Evolutionary conservation across 2,113 vertebrate species (phyloP), one percentile per base, ranked within the genome.

Genomic region (Ammodytes marinus): DNA sequence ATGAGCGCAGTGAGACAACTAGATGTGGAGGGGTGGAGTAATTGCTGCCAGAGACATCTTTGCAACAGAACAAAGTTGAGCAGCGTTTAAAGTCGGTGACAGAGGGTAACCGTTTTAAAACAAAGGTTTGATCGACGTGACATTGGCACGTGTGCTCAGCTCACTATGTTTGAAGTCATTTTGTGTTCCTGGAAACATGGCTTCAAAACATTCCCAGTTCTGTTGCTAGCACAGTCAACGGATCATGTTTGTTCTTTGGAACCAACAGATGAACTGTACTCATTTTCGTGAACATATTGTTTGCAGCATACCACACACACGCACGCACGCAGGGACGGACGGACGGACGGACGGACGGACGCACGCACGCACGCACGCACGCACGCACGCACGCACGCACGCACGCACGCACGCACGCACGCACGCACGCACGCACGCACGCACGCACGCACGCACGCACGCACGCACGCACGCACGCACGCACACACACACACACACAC

Each of bases 1-100:
- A 78, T 47, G 66, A 72, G 66, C 6, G 8, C 54, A 40, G 37
- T 13, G 46, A 66, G 63, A 69, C 50, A 42, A 47, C 74, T 15
- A 57, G 47, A 65, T 57, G 11, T 2, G 0, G 40, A 68, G 27
- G 27, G 40, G 37, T 68, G 69, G 19, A 87, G 42, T 39, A 59
- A 49, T 68, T 39, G 19, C 42, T 70, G 47, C 54, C 54, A 50
- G 39, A 58, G 35, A 80, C 46, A 76, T 47, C 19, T 52, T 9
- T 72, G 39, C 49, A 67, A 72, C 17, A 37, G 17, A 58, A 46
- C 8, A 37, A 45, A 50, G 42, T 35, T 53, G 17, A 49, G 12
- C 19, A 74, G 50, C 69, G 35, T 42, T 13, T 6, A 17, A 59
- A 10, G 15, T 37, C 8, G 37, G 49, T 60, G n/a, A 12, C 4